A percentile compares a stretch with the other conserved stretches of the same genome.
Conservation (phyloP, 2,888 invertebrate genomes). For the Spilosoma lubricipeda region DNA sequence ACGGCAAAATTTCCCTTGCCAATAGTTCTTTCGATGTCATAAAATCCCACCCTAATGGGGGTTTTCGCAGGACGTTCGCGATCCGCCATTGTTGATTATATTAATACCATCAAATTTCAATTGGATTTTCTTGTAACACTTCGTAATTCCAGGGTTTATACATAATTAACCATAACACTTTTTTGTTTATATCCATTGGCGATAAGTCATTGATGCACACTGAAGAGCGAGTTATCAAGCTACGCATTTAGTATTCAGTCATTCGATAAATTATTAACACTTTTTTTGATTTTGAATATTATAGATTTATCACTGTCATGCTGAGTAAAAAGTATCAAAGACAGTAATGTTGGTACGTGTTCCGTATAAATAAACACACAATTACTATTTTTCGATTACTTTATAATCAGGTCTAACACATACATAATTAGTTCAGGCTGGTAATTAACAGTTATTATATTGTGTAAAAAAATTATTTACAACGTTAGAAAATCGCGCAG, state of each 20-base stretch:
- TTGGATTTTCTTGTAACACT: slow-evolving; percentile 62
- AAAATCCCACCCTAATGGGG: slow-evolving; percentile 97
- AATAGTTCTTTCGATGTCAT: slow-evolving; percentile 98
- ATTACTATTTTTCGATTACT: slow-evolving; percentile 31
- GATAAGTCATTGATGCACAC: slow-evolving; percentile 39
- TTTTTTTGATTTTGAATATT: slow-evolving; percentile 41
- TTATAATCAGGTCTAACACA: slow-evolving; percentile 40
- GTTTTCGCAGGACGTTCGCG: slow-evolving; percentile 87
- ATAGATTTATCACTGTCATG: slow-evolving; percentile 53
- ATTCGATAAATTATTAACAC: slow-evolving; percentile 44
- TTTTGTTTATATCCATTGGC: slow-evolving; percentile 62
- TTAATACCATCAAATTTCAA: slow-evolving; percentile 68
- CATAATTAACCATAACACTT: slow-evolving; percentile 63
- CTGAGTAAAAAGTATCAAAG: slow-evolving; percentile 73
- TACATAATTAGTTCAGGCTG: slow-evolving; percentile 57
- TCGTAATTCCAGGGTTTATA: slow-evolving; percentile 55
- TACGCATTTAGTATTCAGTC: slow-evolving; percentile 39
- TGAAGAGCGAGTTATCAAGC: slow-evolving; percentile 39
- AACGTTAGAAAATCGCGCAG: slow-evolving; percentile 78
- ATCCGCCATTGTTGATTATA: slow-evolving; percentile 84
- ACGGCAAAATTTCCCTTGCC: slow-evolving; percentile 99
- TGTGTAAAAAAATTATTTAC: slow-evolving; percentile 77
- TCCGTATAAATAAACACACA: slow-evolving; percentile 53
- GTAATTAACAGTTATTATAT: slow-evolving; percentile 59
- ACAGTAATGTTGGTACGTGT: slow-evolving; percentile 55